phyloP scores from a whole-genome alignment of 1,140 invertebrate species.

The Reticulitermes speratus region DNA sequence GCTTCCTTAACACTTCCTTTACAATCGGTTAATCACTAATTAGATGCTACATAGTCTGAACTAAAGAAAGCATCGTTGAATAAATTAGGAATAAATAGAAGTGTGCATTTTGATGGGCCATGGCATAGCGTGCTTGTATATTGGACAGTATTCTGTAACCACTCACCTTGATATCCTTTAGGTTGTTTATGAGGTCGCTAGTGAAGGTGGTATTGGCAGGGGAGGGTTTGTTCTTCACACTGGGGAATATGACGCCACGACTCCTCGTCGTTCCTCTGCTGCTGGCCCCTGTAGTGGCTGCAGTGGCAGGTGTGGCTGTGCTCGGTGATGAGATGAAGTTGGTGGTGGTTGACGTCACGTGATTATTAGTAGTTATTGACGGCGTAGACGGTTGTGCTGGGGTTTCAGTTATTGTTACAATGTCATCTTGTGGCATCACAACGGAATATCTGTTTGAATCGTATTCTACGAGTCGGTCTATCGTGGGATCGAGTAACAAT shows the following conservation, averaged over 20 bases:
- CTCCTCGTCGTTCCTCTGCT: conserved; percentile 56
- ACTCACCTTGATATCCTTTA: conserved; percentile 81
- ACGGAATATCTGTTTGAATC: conserved; percentile 59
- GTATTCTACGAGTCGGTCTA: conserved; percentile 72
- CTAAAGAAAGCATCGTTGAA: too few species aligned
- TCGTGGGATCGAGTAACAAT: conserved; percentile 71
- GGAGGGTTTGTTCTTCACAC: conserved; percentile 85
- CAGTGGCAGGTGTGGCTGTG: conserved; percentile 39
- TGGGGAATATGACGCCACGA: conserved; percentile 83
- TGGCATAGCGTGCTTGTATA: too few species aligned
- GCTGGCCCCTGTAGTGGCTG: conserved; percentile 41
- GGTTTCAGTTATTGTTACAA: conserved; percentile 35
- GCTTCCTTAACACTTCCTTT: too few species aligned
- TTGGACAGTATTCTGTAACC: too few species aligned
- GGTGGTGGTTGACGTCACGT: conserved; percentile 44
- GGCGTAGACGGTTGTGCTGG: conserved; percentile 38
- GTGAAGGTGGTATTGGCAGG: conserved; percentile 77
- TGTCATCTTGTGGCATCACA: conserved; percentile 9
- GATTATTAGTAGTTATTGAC: conserved; percentile 26
- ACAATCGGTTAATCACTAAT: too few species aligned
- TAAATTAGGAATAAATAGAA: too few species aligned
- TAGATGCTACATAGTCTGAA: too few species aligned
- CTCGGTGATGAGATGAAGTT: conserved; percentile 41
- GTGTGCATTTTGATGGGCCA: too few species aligned
- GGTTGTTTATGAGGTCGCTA: conserved; percentile 66